Base-by-base conservation (phyloP, 2,797 vertebrate species). In the Rhinophrynus dorsalis region DNA sequence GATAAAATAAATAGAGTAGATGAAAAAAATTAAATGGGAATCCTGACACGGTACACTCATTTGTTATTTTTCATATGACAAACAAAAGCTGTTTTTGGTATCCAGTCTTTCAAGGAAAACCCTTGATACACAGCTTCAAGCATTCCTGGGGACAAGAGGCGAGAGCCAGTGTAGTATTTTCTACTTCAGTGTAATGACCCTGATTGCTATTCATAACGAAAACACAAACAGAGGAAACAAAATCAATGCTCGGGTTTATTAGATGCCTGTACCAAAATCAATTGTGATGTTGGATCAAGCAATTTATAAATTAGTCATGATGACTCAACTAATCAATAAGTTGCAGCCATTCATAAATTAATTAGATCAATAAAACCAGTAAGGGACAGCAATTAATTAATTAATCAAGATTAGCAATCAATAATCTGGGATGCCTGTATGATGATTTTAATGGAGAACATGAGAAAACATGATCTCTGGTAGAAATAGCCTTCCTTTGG, bases 241-340 rank as follows among this genome's bases (percentile, higher is more conserved):
- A 67, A 73, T 73, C 70, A 73, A 73, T 73, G 44, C 26, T 27
- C 30, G 52, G 27, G 38, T 64, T 73, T 73, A 73, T 73, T 66
- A 73, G 52, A 73, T 66, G 45, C 29, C 23, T 33, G 44, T 30
- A 27, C 54, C 24, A 42, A 73, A 45, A 73, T 73, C 70, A 73
- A 73, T 73, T 59, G 37, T 9, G 38, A 65, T 57, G 62, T 60
- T 44, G 62, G 55, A 73, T 73, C 70, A 73, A 73, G 62, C 29
- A 59, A 66, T 73, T 66, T 73, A 66, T 73, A 73, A 73, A 73
- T 73, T 45, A 73, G 42, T 73, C 70, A 73, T 60, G 62, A 73
- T 73, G 70, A 45, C 62, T 55, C 32, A 18, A n/a, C 45, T 21
- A 55, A 73, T 73, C 70, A 24, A 73, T 73, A 73, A 24, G 35